Base-by-base conservation (phyloP, 2,888 invertebrate genomes). In the Aquatica leii region DNA sequence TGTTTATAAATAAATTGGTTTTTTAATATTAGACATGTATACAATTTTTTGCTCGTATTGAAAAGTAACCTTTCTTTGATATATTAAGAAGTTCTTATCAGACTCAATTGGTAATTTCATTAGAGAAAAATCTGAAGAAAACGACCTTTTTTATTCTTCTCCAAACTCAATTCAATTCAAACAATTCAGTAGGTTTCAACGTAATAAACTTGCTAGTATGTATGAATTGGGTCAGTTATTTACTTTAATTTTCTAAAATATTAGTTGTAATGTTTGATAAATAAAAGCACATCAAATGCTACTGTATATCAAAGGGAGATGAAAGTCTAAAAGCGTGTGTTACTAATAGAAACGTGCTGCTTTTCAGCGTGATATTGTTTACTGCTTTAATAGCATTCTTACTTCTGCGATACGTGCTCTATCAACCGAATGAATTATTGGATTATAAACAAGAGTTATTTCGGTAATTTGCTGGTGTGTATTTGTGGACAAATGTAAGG, bases 381-480 rank as follows among this genome's bases (percentile, higher is more conserved):
- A 58, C 58, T 50, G 49, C 20, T 37, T 35, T 57, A 57, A 57
- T 57, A 57, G 57, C 50, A 41, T 50, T 58, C 58, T 51, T 48
- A 59, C 52, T 18, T 52, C 31, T 53, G 52, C 20, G 35, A 53
- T 46, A 59, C 59, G 59, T 46, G 24, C 53, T 52, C 46, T 53
- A 59, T 59, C 53, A 59, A 40, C 17, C 50, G 54, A 35, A 54
- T 54, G 50, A 58, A 37, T 59, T 63, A 63, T 63, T 63, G 41
- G 50, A 58, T 62, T 62, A 65, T 60, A 55, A 58, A 60, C 41
- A 60, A 57, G 58, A 65, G 65, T 58, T 65, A 65, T 65, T 65
- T 65, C 50, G 52, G 62, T 51, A 57, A 65, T 55, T 65, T 65
- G 56, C 52, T 51, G 35, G 59, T 56, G 64, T 56, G 64, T 60